phyloP scores from a whole-genome alignment of 2,113 vertebrate species.

The Mungos mungo region DNA sequence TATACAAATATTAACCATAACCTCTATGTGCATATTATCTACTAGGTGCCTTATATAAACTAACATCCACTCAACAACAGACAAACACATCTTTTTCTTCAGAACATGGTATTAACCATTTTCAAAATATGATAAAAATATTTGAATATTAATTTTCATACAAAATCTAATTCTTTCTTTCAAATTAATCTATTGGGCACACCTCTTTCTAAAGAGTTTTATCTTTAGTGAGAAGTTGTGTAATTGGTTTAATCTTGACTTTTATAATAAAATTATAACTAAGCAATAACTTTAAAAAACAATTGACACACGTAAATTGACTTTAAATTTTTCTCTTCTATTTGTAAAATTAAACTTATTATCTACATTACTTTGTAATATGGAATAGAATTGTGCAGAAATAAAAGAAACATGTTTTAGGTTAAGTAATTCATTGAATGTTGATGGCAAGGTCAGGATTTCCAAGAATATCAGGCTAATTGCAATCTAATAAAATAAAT shows the following conservation, averaged over 20 bases:
- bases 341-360: conserved; percentile 69
- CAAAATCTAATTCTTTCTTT: neutral
- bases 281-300: conserved; percentile 47
- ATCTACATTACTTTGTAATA: conserved; percentile 64
- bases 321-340: conserved; percentile 62
- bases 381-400: neutral
- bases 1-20: neutral
- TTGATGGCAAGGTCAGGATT: conserved; percentile 40
- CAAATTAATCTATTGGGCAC: neutral
- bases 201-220: neutral
- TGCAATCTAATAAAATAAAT: conserved; percentile 73
- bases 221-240: conserved; percentile 53
- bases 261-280: conserved; percentile 54
- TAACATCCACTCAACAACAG: neutral
- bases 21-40: neutral
- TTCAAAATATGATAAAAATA: neutral
- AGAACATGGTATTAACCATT: neutral
- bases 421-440: conserved; percentile 37
- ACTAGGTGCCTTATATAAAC: neutral
- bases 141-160: neutral
- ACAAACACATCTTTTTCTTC: neutral
- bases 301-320: conserved; percentile 70
- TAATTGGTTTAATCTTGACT: conserved; percentile 68
- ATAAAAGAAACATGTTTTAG: conserved; percentile 6
- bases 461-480: conserved; percentile 61